Percentiles rank a stretch among this genome's conserved stretches.
Conservation (phyloP, 1,140 invertebrate species). For the Stegodyphus dumicola region DNA sequence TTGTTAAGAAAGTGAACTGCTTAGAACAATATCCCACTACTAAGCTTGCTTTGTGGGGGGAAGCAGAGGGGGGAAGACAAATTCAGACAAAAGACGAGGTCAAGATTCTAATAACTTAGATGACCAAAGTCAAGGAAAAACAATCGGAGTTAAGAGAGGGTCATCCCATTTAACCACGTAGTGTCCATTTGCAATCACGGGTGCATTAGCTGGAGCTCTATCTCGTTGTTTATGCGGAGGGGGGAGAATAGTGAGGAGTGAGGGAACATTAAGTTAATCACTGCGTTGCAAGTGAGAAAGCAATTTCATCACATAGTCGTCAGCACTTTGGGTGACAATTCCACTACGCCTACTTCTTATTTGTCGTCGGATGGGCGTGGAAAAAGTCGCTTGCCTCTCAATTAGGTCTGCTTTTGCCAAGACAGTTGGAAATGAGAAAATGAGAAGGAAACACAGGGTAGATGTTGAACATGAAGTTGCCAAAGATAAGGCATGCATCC, state of each 20-base stretch:
- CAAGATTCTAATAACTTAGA: too few relatives aligned
- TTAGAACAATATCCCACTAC: too few relatives aligned
- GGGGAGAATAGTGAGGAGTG: not conserved
- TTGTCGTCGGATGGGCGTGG: not conserved
- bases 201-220: constrained; percentile 31
- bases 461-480: too few relatives aligned
- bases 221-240: not conserved
- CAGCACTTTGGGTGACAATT: not conserved
- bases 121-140: too few relatives aligned
- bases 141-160: constrained; percentile 19
- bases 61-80: not conserved
- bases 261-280: constrained; percentile 55
- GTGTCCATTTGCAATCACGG: constrained; percentile 53
- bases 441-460: not conserved
- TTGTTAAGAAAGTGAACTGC: too few relatives aligned
- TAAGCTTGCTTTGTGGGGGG: too few relatives aligned
- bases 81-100: too few relatives aligned
- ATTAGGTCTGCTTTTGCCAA: not conserved
- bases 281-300: constrained; percentile 32
- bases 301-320: not conserved
- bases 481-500: too few relatives aligned
- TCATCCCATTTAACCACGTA: constrained; percentile 46
- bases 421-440: not conserved
- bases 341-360: not conserved
- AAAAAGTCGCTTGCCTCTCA: not conserved